Conservation (phyloP, 2,113 vertebrate species). For the Strix uralensis region DNA sequence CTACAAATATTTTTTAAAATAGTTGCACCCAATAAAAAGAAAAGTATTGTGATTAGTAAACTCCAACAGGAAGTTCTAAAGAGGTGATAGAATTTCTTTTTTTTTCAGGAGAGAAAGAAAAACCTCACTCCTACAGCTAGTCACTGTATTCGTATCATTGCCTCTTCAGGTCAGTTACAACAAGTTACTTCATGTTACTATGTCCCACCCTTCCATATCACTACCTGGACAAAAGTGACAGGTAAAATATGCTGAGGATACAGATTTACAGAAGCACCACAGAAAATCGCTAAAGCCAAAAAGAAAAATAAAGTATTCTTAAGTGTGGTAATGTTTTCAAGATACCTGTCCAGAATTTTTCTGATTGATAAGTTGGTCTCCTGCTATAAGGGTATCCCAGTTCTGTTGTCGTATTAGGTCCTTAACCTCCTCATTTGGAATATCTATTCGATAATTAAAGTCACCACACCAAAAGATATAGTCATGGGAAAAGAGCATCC, state of each 20-base stretch:
- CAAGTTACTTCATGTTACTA: neutral
- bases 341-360: constrained; percentile 89
- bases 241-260: neutral
- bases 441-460: constrained; percentile 95
- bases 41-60: neutral
- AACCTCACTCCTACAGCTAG: neutral
- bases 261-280: neutral
- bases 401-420: constrained; percentile 92
- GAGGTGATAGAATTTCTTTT: neutral
- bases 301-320: neutral
- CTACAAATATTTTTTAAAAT: neutral
- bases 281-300: neutral
- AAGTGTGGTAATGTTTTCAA: neutral
- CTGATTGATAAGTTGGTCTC: constrained; percentile 93
- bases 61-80: neutral
- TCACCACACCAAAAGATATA: constrained; percentile 99
- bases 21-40: neutral
- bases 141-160: neutral
- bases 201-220: neutral
- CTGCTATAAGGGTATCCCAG: constrained; percentile 90
- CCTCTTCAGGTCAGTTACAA: neutral
- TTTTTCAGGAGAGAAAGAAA: neutral
- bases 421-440: constrained; percentile 97
- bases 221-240: neutral
- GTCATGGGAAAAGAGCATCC: constrained; percentile 95